Conservation (phyloP, 2,888 invertebrate genomes). For the Mystacides longicornis region DNA sequence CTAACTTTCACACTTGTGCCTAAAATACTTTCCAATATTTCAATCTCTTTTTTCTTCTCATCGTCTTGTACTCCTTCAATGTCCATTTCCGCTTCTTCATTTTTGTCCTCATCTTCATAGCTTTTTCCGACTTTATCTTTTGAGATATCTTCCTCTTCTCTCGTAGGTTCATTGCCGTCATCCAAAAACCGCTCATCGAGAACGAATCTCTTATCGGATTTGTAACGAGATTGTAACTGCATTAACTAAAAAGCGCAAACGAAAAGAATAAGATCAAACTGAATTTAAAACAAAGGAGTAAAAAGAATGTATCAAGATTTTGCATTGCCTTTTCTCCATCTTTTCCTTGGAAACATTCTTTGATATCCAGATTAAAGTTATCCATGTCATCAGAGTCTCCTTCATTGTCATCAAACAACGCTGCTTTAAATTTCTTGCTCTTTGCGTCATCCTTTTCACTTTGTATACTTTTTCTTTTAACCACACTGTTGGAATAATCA, state of each 20-base stretch:
- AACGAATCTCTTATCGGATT: constrained; percentile 69
- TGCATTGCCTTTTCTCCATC: constrained; percentile 51
- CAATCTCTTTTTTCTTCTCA: constrained; percentile 48
- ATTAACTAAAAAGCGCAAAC: constrained; percentile 45
- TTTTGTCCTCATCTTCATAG: constrained; percentile 30
- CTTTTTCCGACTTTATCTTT: not conserved
- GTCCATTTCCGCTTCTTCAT: constrained; percentile 32
- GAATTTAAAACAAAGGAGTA: too few relatives aligned
- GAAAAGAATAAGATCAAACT: too few relatives aligned
- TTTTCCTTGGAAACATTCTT: constrained; percentile 59
- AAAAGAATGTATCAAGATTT: not conserved
- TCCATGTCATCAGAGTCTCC: constrained; percentile 47
- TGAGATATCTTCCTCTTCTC: not conserved
- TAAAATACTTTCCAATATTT: constrained; percentile 49
- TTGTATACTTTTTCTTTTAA: constrained; percentile 11
- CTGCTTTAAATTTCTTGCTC: constrained; percentile 29
- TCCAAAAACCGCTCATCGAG: constrained; percentile 68
- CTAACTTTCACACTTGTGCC: constrained; percentile 39
- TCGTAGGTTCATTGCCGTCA: too few relatives aligned
- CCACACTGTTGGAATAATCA: not conserved
- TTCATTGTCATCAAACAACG: constrained; percentile 40
- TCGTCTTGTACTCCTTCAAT: constrained; percentile 40
- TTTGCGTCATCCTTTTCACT: not conserved
- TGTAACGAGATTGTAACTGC: constrained; percentile 63
- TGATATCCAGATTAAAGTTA: constrained; percentile 53